phyloP scores from a whole-genome alignment of 2,888 invertebrate species.

The Dryomyza anilis region DNA sequence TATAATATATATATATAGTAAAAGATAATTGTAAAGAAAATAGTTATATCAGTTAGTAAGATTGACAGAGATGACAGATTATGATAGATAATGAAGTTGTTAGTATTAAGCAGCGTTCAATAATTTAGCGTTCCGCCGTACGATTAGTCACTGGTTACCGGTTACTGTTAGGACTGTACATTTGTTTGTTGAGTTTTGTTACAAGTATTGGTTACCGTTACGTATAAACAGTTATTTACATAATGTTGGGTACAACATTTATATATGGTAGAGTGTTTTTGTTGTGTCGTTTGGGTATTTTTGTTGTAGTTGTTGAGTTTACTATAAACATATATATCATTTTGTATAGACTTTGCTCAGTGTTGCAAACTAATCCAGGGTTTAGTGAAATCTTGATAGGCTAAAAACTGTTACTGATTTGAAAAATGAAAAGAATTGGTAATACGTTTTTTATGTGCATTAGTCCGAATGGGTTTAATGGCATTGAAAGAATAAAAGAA shows the following conservation, averaged over 20 bases:
- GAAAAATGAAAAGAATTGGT: no score
- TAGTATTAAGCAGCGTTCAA: conserved; percentile 11
- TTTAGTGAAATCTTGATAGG: no score
- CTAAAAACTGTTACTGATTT: no score
- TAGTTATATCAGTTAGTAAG: not conserved
- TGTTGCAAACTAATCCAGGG: no score
- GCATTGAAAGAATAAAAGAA: no score
- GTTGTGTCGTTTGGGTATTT: not conserved
- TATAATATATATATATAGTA: not conserved
- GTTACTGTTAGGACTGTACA: conserved; percentile 17
- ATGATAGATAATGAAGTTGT: not conserved
- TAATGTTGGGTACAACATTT: not conserved
- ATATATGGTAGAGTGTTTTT: conserved; percentile 25
- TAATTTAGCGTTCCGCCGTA: conserved; percentile 26
- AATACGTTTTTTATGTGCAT: no score
- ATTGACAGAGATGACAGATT: not conserved
- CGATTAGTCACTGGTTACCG: conserved; percentile 30
- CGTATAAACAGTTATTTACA: conserved; percentile 42
- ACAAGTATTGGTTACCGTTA: not conserved
- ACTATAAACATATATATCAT: no score
- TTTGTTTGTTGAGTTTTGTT: conserved; percentile 9
- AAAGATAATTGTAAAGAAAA: not conserved
- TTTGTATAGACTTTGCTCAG: no score
- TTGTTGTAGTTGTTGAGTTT: conserved; percentile 7
- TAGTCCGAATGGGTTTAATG: no score